Percentiles rank a stretch among this genome's conserved stretches.
Evolutionary conservation across 2,797 vertebrate genomes (phyloP).

Genomic region (Acipenser oxyrinchus): DNA sequence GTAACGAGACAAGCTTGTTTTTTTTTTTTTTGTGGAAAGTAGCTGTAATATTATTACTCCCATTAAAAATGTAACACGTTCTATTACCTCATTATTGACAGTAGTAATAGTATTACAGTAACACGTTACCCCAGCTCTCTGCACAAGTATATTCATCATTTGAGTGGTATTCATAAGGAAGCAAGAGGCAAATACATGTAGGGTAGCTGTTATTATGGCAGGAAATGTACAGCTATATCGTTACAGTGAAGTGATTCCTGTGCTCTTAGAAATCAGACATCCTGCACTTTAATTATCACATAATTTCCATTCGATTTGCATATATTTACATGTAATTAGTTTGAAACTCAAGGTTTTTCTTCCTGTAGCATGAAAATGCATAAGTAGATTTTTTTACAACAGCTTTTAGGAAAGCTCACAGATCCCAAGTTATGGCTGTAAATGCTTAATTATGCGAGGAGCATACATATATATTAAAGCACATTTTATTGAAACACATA

Average conservation of each 20-base stretch:
- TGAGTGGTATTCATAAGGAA: no score
- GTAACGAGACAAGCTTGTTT: no score
- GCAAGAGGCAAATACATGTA: no score
- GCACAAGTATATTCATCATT: no score
- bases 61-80: no score
- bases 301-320: conserved; percentile 35
- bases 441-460: conserved; percentile 11
- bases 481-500: conserved; percentile 1
- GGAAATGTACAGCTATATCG: not conserved
- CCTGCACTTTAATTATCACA: conserved; percentile 25
- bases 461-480: not conserved
- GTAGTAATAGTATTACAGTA: no score
- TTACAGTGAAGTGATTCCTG: not conserved
- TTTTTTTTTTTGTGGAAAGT: no score
- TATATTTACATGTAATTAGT: conserved; percentile 28
- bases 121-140: no score
- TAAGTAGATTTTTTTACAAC: not conserved
- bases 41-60: no score
- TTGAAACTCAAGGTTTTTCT: conserved; percentile 11
- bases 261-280: conserved; percentile 3
- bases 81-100: no score
- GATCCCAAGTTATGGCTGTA: conserved; percentile 1
- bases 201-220: conserved; percentile 13
- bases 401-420: not conserved
- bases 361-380: not conserved